A percentile compares a stretch with the other conserved stretches of the same genome.
Evolutionary conservation across 2,797 vertebrate genomes (phyloP).

Genomic region (Acrocephalus scirpaceus): DNA sequence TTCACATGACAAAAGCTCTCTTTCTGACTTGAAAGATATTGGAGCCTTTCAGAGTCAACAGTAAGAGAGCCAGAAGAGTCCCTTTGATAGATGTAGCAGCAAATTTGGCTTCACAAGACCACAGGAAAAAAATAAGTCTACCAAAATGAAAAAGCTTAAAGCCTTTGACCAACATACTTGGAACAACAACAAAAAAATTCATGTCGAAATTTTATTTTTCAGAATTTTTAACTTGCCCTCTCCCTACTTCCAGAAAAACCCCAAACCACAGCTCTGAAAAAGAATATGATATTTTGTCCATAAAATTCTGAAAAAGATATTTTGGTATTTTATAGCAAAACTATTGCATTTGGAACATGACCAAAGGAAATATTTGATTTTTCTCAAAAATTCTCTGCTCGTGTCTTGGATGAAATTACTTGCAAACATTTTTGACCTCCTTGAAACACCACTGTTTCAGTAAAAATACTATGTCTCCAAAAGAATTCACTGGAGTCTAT

Average conservation of each 20-base stretch:
- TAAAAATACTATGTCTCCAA: not conserved
- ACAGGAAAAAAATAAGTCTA: not conserved
- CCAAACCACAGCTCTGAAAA: not conserved
- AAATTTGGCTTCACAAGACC: not conserved
- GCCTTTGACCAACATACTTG: not conserved
- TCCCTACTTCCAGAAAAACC: not conserved
- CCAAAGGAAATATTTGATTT: not conserved
- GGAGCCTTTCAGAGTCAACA: not conserved
- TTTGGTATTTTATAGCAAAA: not conserved
- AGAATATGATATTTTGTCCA: not conserved
- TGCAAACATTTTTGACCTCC: not conserved
- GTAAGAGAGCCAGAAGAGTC: not conserved
- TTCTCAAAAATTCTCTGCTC: not conserved
- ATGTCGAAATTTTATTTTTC: not conserved
- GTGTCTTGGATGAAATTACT: not conserved
- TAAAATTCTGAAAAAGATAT: not conserved
- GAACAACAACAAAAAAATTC: not conserved
- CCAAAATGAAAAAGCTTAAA: not conserved
- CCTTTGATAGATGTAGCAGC: not conserved
- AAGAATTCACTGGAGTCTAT: not conserved
- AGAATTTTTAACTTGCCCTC: not conserved
- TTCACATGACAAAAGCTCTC: not conserved
- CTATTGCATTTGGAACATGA: not conserved
- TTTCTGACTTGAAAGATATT: not conserved
- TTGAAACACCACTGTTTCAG: not conserved